Conservation (phyloP, 2,797 vertebrate species). For the Pyrocephalus nanus region DNA sequence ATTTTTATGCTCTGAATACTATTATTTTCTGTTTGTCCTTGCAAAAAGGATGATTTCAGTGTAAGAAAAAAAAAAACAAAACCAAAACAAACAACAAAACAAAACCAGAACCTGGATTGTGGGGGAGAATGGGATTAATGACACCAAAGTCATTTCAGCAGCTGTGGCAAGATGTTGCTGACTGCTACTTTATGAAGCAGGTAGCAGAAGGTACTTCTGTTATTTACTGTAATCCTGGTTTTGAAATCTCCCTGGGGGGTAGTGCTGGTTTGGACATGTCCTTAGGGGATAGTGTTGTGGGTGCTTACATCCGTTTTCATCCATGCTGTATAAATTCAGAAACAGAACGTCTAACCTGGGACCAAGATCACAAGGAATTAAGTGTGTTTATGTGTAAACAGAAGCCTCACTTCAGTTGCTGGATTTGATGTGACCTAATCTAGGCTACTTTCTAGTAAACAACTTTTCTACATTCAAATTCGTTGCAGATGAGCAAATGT, state of each 20-base stretch:
- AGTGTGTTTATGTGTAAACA: not conserved
- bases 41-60: not conserved
- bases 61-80: not conserved
- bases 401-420: not conserved
- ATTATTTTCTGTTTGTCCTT: not conserved
- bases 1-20: not conserved
- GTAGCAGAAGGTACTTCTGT: not conserved
- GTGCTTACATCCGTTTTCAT: not conserved
- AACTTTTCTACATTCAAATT: not conserved
- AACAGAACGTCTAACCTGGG: not conserved
- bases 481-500: not conserved
- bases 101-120: not conserved
- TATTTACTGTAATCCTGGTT: not conserved
- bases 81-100: no score
- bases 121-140: not conserved
- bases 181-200: accelerated
- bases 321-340: not conserved
- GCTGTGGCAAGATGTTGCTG: not conserved
- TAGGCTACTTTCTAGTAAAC: not conserved
- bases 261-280: not conserved
- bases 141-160: not conserved
- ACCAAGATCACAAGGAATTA: not conserved
- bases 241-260: not conserved
- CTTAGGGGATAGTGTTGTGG: not conserved
- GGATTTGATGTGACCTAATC: not conserved